Evolutionary conservation across 1,140 invertebrate genomes (phyloP).

Genomic region (Fopius arisanus): DNA sequence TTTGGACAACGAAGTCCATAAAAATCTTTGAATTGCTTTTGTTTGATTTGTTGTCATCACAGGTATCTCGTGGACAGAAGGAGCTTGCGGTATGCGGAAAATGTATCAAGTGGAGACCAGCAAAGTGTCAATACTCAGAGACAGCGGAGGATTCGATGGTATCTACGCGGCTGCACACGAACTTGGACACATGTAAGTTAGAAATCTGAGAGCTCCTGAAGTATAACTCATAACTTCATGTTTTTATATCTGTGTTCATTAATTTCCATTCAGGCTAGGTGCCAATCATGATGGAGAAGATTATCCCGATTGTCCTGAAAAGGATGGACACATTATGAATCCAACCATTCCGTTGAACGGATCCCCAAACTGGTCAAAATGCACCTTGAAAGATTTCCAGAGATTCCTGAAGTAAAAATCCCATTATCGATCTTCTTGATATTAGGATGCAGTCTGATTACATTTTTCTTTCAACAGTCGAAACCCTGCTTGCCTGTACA

Average conservation of each 20-base stretch:
- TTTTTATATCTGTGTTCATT: background rate
- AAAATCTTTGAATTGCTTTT: background rate
- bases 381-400: constrained; percentile 1
- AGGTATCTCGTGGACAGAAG: background rate
- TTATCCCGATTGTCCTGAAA: background rate
- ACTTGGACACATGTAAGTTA: constrained; percentile 28
- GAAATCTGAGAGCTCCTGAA: no score
- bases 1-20: background rate
- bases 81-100: constrained; percentile 18
- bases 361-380: background rate
- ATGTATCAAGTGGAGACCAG: background rate
- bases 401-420: constrained; percentile 16
- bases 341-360: background rate
- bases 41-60: background rate
- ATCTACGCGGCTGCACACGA: constrained; percentile 24
- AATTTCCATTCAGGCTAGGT: constrained; percentile 6
- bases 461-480: background rate
- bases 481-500: background rate
- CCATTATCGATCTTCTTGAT: background rate
- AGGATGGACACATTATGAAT: background rate
- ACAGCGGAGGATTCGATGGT: constrained; percentile 27
- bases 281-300: background rate
- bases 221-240: background rate
- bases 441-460: background rate
- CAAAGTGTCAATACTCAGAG: constrained; percentile 9